A percentile compares a stretch with the other conserved stretches of the same genome.
Evolutionary conservation across 2,113 vertebrate species (phyloP).

Genomic region (Cyanocitta stelleri): DNA sequence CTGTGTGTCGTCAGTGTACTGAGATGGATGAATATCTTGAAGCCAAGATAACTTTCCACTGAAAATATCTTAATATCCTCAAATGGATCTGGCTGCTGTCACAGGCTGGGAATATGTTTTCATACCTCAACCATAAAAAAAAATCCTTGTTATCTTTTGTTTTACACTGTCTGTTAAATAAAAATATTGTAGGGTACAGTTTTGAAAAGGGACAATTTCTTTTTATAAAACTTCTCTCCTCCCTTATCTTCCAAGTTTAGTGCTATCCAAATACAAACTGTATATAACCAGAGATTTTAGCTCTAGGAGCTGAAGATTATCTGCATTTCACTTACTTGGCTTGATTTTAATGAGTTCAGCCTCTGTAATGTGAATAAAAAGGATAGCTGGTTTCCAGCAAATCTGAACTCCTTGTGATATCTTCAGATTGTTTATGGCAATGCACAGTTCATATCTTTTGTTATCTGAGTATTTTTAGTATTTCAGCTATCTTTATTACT

Average conservation of each 20-base stretch:
- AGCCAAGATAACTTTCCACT: not conserved
- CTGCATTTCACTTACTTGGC: not conserved
- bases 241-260: not conserved
- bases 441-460: not conserved
- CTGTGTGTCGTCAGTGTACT: not conserved
- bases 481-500: not conserved
- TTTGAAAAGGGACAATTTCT: not conserved
- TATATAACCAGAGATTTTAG: not conserved
- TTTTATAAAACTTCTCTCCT: not conserved
- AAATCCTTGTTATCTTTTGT: not conserved
- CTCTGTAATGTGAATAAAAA: not conserved
- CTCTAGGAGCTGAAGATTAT: not conserved
- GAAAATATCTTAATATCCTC: not conserved
- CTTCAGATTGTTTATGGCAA: not conserved
- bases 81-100: not conserved
- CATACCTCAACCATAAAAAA: not conserved
- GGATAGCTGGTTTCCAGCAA: not conserved
- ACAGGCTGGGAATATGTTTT: not conserved
- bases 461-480: not conserved
- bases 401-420: not conserved
- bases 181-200: not conserved
- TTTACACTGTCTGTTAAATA: not conserved
- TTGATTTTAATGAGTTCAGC: not conserved
- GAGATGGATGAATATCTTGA: not conserved
- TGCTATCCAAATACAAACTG: not conserved